These are phyloP conservation scores for Drosophila cracens DNA, from an alignment of 2,888 invertebrate genomes.

Conservation along the genomic window DNA sequence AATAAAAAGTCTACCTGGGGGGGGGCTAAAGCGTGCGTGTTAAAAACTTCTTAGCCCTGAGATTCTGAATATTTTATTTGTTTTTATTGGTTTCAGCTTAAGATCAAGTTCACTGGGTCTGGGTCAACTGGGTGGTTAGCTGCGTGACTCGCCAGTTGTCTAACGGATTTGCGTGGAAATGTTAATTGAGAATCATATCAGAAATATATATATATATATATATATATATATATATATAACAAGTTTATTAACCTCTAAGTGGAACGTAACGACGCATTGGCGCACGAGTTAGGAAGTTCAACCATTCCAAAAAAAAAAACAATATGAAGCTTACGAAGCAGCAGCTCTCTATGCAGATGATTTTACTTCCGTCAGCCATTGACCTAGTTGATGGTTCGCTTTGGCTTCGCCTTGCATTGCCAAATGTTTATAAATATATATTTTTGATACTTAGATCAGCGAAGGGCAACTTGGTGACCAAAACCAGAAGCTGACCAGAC, in stretches of 20 bases:
- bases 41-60: slow-evolving; percentile 61
- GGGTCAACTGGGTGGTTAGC: slow-evolving; percentile 61
- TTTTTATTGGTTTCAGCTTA: slow-evolving; percentile 5
- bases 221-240: slow-evolving; percentile 32
- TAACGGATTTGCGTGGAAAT: slow-evolving; percentile 63
- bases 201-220: slow-evolving; percentile 8
- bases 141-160: slow-evolving; percentile 26
- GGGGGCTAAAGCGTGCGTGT: slow-evolving; percentile 2
- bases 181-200: slow-evolving; percentile 50
- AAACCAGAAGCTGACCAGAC: neutral
- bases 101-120: slow-evolving; percentile 77
- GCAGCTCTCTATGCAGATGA: slow-evolving; percentile 8
- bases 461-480: slow-evolving; percentile 55
- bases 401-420: slow-evolving; percentile 44
- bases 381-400: slow-evolving; percentile 61
- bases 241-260: slow-evolving; percentile 78
- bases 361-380: slow-evolving; percentile 66
- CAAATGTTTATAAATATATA: slow-evolving; percentile 33
- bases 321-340: slow-evolving; percentile 1
- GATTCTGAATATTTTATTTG: slow-evolving; percentile 33
- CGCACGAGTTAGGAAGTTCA: slow-evolving; percentile 36
- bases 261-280: slow-evolving; percentile 52
- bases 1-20: neutral
- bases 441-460: slow-evolving; percentile 23
- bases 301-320: slow-evolving; percentile 11